phyloP scores from a whole-genome alignment of 2,888 invertebrate species.

The Mythimna pallens region DNA sequence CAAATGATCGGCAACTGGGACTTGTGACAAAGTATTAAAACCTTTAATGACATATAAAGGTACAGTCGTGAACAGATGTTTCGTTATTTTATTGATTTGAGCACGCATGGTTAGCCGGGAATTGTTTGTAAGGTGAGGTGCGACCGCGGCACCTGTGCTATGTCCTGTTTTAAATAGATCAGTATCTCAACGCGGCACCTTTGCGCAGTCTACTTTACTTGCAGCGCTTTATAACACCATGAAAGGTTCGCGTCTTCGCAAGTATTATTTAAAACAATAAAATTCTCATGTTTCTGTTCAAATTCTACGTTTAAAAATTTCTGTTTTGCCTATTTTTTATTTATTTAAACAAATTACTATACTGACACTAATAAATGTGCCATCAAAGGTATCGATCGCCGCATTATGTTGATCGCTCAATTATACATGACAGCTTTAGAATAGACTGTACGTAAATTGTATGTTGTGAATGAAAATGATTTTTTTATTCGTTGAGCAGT shows the following conservation, averaged over 20 bases:
- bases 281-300: conserved; percentile 3
- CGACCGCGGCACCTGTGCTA: conserved; percentile 45
- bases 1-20: conserved; percentile 42
- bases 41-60: not conserved
- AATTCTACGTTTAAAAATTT: not conserved
- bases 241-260: conserved; percentile 7
- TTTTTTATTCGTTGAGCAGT: conserved; percentile 55
- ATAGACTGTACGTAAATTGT: conserved; percentile 29
- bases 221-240: conserved; percentile 29
- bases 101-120: conserved; percentile 10
- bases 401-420: conserved; percentile 39
- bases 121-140: conserved; percentile 38
- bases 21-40: conserved; percentile 33
- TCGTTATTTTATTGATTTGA: conserved; percentile 52
- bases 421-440: conserved; percentile 34
- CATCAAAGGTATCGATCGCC: conserved; percentile 38
- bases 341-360: conserved; percentile 29
- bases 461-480: conserved; percentile 52
- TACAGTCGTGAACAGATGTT: conserved; percentile 31
- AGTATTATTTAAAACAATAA: not conserved
- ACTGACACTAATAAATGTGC: conserved; percentile 30
- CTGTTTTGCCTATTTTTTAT: conserved; percentile 18
- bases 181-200: conserved; percentile 47
- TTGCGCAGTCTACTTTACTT: conserved; percentile 29
- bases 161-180: conserved; percentile 53